A percentile compares a stretch with the other conserved stretches of the same genome.
phyloP scores from a whole-genome alignment of 2,888 invertebrate species.

The Cyclophora punctaria region DNA sequence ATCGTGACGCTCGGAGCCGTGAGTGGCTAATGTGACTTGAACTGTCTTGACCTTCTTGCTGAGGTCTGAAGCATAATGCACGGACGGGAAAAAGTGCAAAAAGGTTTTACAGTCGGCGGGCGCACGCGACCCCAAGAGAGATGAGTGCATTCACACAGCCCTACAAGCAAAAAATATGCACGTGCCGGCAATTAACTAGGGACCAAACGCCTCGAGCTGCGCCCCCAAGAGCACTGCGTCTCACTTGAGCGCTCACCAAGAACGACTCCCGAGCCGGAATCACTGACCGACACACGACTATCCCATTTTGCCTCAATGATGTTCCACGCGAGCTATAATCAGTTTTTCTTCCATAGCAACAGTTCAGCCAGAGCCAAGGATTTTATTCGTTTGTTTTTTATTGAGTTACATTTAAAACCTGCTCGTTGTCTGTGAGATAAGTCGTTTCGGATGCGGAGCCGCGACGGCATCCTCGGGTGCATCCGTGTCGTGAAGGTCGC shows the following conservation, averaged over 20 bases:
- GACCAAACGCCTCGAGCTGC: constrained; percentile 41
- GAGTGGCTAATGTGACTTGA: constrained; percentile 40
- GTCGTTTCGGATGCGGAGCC: constrained; percentile 31
- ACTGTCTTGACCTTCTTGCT: constrained; percentile 51
- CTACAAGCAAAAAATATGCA: constrained; percentile 51
- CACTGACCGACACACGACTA: constrained; percentile 58
- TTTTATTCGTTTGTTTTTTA: constrained; percentile 40
- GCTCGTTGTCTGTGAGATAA: constrained; percentile 31
- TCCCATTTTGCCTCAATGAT: constrained; percentile 36
- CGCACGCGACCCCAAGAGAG: constrained; percentile 45
- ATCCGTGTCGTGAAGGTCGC: constrained; percentile 60
- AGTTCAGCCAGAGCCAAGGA: constrained; percentile 28
- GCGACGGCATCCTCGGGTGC: constrained; percentile 30
- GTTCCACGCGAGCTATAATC: constrained; percentile 49
- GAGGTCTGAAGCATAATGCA: constrained; percentile 47
- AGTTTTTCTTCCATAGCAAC: constrained; percentile 42
- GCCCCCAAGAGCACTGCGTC: constrained; percentile 35
- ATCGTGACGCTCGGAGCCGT: constrained; percentile 43
- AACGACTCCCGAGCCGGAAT: constrained; percentile 45
- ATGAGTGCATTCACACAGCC: constrained; percentile 51
- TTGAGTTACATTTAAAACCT: constrained; percentile 43
- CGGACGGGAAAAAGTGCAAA: constrained; percentile 50
- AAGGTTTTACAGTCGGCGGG: constrained; percentile 39
- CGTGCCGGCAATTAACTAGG: constrained; percentile 67
- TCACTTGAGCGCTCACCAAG: constrained; percentile 52